phyloP scores from a whole-genome alignment of 1,140 invertebrate genomes.

The Ganaspis sp. region DNA sequence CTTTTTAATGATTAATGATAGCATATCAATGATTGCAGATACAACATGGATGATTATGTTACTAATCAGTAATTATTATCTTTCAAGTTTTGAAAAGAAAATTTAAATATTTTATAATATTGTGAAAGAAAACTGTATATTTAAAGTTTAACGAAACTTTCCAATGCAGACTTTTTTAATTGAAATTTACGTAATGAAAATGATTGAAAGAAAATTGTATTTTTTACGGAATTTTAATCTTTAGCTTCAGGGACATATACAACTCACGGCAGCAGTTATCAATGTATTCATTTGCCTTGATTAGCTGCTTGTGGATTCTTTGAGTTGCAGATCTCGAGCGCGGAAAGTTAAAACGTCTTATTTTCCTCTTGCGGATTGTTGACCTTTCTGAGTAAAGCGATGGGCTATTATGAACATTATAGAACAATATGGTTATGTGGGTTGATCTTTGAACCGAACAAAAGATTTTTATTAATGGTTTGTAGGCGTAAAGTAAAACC shows the following conservation, averaged over 20 bases:
- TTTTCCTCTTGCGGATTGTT: constrained; percentile 6
- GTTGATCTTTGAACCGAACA: neutral
- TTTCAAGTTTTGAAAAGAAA: neutral
- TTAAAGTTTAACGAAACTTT: neutral
- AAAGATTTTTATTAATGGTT: neutral
- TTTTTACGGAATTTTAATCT: constrained; percentile 13
- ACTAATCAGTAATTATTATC: too few species aligned
- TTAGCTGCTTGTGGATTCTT: constrained; percentile 10
- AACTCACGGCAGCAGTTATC: neutral
- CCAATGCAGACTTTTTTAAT: neutral
- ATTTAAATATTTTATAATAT: neutral
- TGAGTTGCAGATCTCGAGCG: neutral
- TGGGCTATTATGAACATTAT: neutral
- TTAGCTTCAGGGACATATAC: constrained; percentile 20
- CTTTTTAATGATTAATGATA: too few species aligned
- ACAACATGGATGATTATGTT: too few species aligned
- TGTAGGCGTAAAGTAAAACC: neutral
- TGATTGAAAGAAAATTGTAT: neutral
- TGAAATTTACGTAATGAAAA: neutral
- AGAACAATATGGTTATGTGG: neutral
- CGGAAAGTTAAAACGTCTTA: constrained; percentile 1
- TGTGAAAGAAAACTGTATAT: neutral
- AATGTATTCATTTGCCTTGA: constrained; percentile 21
- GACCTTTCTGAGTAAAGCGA: neutral
- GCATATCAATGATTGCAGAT: too few species aligned